phyloP scores from a whole-genome alignment of 2,113 vertebrate genomes.

The Glaucidium brasilianum region DNA sequence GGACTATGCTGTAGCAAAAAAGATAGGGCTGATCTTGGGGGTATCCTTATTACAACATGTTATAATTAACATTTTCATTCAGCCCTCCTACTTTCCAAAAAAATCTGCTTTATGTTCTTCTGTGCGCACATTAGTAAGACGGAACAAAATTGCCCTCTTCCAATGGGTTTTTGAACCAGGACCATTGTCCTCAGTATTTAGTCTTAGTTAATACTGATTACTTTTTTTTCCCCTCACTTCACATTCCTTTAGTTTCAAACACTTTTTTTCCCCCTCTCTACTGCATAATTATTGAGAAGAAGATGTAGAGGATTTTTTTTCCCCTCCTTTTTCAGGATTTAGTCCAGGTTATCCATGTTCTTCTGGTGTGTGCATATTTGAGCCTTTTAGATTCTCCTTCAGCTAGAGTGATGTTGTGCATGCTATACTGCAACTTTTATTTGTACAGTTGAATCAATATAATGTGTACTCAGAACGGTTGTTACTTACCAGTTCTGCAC shows the following conservation, averaged over 20 bases:
- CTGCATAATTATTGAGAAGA: background rate
- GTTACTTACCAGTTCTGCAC: background rate
- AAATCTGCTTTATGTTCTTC: background rate
- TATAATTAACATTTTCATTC: constrained; percentile 53
- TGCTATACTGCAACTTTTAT: background rate
- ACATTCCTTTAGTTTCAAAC: background rate
- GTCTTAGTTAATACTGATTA: background rate
- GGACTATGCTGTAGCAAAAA: constrained; percentile 58
- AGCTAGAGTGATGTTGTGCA: background rate
- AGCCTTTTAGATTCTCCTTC: background rate
- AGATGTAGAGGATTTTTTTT: background rate
- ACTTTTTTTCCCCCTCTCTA: background rate
- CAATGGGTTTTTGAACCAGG: background rate
- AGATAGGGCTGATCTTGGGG: constrained; percentile 63
- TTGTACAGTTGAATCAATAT: background rate
- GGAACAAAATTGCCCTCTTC: background rate
- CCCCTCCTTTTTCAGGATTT: background rate
- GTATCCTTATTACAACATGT: constrained; percentile 37
- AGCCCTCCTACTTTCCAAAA: constrained; percentile 9
- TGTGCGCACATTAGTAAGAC: background rate
- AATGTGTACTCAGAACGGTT: background rate
- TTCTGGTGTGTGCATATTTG: background rate
- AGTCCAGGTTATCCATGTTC: background rate
- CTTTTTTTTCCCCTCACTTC: rapidly evolving
- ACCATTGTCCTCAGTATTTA: background rate